Base-by-base conservation (phyloP, 2,797 vertebrate genomes). In the Myiotriccus ornatus region DNA sequence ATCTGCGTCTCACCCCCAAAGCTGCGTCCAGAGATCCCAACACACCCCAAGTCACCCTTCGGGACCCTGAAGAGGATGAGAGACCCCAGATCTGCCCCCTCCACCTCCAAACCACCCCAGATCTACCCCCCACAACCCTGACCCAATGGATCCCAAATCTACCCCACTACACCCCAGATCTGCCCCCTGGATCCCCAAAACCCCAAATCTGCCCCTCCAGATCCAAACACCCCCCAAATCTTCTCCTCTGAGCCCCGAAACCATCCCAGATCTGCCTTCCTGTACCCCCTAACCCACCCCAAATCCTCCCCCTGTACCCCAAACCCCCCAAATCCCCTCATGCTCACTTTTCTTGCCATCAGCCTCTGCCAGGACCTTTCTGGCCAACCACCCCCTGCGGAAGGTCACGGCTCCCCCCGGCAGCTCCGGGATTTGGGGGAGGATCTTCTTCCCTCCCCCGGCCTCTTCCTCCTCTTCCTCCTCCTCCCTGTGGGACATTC, bases 311-410 rank as follows among this genome's bases (percentile, higher is more conserved):
- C 28, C 12, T 19, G 9, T 13, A 10, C 21, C 7, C n/a, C n/a
- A 62, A 62, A 14, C 10, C 28, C 28, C 28, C 28, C 37, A 21
- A 30, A 22, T 11, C 21, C 39, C 18, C 19, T 27, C 5, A 30
- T 32, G 14, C 99, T 98, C 97, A 99, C 99, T 99, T 95, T 98
- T 99, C 89, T 99, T 99, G 96, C 99, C 99, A 2, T 99, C 99
- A 0, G 59, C 98, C 77, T 99, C 98, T 0, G 99, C 99, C 6
- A 99, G 99, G 18, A 99, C 97, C 96, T 99, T 99, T 24, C 99
- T 98, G 53, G 98, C 97, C 56, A 99, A 97, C 83, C 98, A 98
- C 20, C 99, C 99, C 90, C 98, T 97, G 94, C 98, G 99, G 32
- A 96, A 74, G 14, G 98, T 98, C 2, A 92, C 97, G 34, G 98